Evolutionary conservation across 2,888 invertebrate species (phyloP).

Genomic region (Chrysotoxum bicinctum): DNA sequence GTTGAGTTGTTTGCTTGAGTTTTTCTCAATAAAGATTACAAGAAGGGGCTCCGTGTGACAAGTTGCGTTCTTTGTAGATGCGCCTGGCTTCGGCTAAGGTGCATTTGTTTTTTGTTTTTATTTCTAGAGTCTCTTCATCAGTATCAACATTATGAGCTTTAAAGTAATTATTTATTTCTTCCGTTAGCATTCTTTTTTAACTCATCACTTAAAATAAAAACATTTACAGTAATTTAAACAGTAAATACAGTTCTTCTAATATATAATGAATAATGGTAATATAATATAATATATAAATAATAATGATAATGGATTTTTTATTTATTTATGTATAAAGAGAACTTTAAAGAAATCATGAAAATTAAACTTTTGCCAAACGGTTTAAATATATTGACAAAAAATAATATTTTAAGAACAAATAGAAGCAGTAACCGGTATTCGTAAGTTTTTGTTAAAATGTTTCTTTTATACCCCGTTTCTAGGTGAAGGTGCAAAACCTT

Average conservation of each 20-base stretch:
- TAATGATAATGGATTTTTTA: not conserved
- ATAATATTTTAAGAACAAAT: not conserved
- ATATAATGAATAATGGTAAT: not conserved
- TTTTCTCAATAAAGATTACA: no score
- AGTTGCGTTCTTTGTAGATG: no score
- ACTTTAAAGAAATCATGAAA: not conserved
- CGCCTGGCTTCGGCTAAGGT: no score
- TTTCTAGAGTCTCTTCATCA: no score
- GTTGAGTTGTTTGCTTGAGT: no score
- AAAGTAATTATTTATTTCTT: not conserved
- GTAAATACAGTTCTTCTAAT: not conserved
- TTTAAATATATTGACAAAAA: not conserved
- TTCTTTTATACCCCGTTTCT: not conserved
- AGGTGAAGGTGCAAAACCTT: conserved; percentile 68
- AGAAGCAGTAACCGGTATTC: not conserved
- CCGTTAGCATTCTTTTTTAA: not conserved
- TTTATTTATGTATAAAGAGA: not conserved
- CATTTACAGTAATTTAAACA: not conserved
- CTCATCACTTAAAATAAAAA: not conserved
- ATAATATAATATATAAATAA: not conserved
- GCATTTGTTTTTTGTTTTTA: no score
- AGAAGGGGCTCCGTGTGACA: no score
- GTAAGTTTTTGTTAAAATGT: not conserved
- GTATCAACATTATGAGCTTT: not conserved
- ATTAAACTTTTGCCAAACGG: not conserved